Conservation (phyloP, 2,113 vertebrate genomes). For the Oreochromis spilurus region DNA sequence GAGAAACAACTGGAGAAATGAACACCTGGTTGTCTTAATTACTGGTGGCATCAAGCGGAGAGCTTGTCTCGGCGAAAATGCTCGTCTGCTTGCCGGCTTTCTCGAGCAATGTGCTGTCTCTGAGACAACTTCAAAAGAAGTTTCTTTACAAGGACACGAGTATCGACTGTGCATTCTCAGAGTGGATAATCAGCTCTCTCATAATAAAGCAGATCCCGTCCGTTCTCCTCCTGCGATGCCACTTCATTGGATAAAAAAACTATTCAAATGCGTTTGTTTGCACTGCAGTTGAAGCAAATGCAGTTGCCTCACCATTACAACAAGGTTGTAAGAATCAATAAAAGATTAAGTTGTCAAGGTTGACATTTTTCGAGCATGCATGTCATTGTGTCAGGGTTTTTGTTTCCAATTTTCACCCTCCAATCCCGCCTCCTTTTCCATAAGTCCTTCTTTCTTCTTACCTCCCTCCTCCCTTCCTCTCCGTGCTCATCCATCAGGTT, state of each 20-base stretch:
- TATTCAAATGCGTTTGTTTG: conserved; percentile 7
- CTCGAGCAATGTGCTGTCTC: background rate
- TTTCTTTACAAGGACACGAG: conserved; percentile 6
- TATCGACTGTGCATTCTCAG: background rate
- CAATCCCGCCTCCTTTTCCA: background rate
- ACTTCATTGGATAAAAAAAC: background rate
- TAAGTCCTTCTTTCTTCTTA: background rate
- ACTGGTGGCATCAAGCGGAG: conserved; percentile 5
- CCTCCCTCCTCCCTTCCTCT: background rate
- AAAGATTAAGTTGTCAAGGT: conserved; percentile 21
- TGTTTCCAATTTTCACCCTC: conserved; percentile 23
- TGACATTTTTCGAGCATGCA: conserved; percentile 2
- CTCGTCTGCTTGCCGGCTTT: background rate
- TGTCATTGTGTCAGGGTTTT: conserved; percentile 13
- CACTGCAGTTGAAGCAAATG: background rate
- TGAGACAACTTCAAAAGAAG: background rate
- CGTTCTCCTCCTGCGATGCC: background rate
- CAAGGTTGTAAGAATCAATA: conserved; percentile 25
- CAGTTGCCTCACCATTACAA: background rate
- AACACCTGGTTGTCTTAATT: conserved; percentile 36
- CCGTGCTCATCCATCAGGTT: conserved; percentile 58
- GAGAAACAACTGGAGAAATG: conserved; percentile 8
- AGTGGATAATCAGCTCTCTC: background rate
- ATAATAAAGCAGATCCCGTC: background rate
- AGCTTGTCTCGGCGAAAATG: background rate